Conservation (phyloP, 2,113 vertebrate genomes). For the Periophthalmus modestus region DNA sequence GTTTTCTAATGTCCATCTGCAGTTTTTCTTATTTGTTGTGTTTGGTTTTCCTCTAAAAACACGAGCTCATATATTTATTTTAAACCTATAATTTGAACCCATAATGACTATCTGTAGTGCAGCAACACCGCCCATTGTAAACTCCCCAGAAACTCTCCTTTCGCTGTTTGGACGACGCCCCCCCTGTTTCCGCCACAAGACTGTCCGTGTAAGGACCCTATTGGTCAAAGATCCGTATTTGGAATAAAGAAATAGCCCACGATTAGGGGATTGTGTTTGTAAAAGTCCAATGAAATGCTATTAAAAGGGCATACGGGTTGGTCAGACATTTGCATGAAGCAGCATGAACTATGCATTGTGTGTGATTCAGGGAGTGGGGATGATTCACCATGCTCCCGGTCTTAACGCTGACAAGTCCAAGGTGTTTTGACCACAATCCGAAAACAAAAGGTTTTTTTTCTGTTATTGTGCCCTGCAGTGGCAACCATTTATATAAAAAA, state of each 20-base stretch:
- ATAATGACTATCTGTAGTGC: too few relatives aligned
- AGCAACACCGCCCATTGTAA: neutral
- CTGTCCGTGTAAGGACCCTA: too few relatives aligned
- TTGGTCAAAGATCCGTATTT: neutral
- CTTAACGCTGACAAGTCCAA: conserved; percentile 29
- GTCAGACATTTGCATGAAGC: too few relatives aligned
- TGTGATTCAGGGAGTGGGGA: conserved; percentile 47
- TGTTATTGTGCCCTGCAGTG: neutral
- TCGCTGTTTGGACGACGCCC: neutral
- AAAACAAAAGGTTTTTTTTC: neutral
- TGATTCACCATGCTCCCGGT: conserved; percentile 44
- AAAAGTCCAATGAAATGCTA: too few relatives aligned
- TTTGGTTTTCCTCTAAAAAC: too few relatives aligned
- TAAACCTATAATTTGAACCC: too few relatives aligned
- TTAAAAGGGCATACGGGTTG: too few relatives aligned
- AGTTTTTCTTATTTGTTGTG: too few relatives aligned
- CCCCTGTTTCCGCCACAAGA: neutral
- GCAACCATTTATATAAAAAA: neutral
- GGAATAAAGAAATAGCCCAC: neutral
- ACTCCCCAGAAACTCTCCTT: neutral
- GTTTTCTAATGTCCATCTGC: too few relatives aligned
- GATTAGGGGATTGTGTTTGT: too few relatives aligned
- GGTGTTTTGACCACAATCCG: conserved; percentile 9
- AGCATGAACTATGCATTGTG: too few relatives aligned
- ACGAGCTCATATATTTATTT: too few relatives aligned